Conservation (phyloP, 2,888 invertebrate genomes). For the Cheilosia pagana region DNA sequence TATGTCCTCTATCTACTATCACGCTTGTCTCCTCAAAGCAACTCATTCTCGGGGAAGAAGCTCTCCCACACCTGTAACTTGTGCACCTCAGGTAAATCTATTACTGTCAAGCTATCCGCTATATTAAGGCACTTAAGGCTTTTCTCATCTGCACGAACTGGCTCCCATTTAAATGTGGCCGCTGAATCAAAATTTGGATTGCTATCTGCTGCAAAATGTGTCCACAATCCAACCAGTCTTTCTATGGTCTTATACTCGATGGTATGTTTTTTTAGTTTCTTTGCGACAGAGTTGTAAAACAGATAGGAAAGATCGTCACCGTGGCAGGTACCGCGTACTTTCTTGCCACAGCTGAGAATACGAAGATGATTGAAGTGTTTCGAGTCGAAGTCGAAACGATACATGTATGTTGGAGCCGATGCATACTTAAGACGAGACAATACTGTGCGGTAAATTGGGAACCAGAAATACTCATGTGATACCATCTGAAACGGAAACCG, state of each 20-base stretch:
- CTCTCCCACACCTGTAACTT: conserved; percentile 82
- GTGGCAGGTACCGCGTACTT: conserved; percentile 82
- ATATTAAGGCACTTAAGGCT: conserved; percentile 83
- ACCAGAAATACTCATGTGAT: conserved; percentile 83
- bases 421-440: conserved; percentile 80
- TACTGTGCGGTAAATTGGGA: conserved; percentile 82
- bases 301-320: conserved; percentile 83
- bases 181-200: conserved; percentile 81
- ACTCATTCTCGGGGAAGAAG: conserved; percentile 80
- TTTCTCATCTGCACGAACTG: conserved; percentile 77
- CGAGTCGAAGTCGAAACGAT: conserved; percentile 83
- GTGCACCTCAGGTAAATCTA: conserved; percentile 81
- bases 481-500: conserved; percentile 79
- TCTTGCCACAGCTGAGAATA: conserved; percentile 82
- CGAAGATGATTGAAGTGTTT: conserved; percentile 82
- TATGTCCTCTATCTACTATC: conserved; percentile 39
- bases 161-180: conserved; percentile 79
- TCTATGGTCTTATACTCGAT: conserved; percentile 82
- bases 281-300: conserved; percentile 81
- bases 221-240: conserved; percentile 81
- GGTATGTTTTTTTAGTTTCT: conserved; percentile 79
- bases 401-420: conserved; percentile 81
- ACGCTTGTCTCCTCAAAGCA: conserved; percentile 57
- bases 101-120: conserved; percentile 80
- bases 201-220: conserved; percentile 81